Percentiles rank a stretch among this genome's conserved stretches.
phyloP scores from a whole-genome alignment of 2,797 vertebrate species.

The Takifugu ocellatus region DNA sequence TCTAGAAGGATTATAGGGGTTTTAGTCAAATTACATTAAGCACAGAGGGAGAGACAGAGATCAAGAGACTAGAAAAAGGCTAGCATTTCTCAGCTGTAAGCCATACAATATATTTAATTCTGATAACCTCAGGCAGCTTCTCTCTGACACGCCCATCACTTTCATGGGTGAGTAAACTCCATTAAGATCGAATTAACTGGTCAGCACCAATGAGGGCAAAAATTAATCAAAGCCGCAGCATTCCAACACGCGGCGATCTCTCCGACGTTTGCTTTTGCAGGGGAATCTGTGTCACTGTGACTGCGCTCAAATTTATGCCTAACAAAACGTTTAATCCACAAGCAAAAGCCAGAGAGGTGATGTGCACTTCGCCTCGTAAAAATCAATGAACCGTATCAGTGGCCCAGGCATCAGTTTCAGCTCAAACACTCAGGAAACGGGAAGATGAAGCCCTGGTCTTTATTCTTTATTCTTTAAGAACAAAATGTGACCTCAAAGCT shows the following conservation, averaged over 20 bases:
- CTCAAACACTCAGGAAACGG: conserved; percentile 6
- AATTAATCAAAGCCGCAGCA: no score
- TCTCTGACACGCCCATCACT: conserved; percentile 18
- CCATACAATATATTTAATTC: conserved; percentile 81
- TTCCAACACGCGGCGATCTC: no score
- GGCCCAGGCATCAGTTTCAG: conserved; percentile 13
- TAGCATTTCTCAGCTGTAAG: conserved; percentile 78
- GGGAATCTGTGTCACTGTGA: neutral
- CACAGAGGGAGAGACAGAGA: conserved; percentile 78
- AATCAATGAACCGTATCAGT: conserved; percentile 51
- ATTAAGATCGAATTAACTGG: conserved; percentile 2
- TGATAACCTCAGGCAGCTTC: conserved; percentile 59
- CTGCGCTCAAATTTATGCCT: conserved; percentile 21
- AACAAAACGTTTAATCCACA: conserved; percentile 44
- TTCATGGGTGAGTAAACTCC: conserved; percentile 13
- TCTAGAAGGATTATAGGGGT: conserved; percentile 80
- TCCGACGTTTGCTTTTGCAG: neutral
- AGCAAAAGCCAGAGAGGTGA: conserved; percentile 46
- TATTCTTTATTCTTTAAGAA: neutral
- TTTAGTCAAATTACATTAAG: conserved; percentile 83
- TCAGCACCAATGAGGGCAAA: neutral
- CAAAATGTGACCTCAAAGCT: neutral
- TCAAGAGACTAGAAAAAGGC: conserved; percentile 76
- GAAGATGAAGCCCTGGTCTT: neutral
- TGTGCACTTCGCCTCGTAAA: conserved; percentile 37